phyloP scores from a whole-genome alignment of 2,113 vertebrate species.

The Anoplopoma fimbria region DNA sequence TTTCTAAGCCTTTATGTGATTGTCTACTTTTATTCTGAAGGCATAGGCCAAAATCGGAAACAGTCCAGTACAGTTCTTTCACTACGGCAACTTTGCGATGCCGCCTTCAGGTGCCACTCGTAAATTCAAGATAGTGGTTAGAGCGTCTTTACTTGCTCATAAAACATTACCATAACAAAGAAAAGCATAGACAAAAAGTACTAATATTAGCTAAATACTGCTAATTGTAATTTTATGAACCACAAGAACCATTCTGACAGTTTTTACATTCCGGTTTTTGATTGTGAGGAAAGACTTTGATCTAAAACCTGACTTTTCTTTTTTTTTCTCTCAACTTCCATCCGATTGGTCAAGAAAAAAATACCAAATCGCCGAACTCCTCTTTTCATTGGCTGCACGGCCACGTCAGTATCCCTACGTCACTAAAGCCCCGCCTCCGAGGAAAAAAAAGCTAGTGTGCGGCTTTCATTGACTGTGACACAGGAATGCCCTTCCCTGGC shows the following conservation, averaged over 20 bases:
- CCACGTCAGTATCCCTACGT: slow-evolving; percentile 24
- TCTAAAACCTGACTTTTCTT: slow-evolving; percentile 19
- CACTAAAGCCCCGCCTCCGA: slow-evolving; percentile 24
- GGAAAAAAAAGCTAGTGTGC: slow-evolving; percentile 55
- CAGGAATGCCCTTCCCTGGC: slow-evolving; percentile 79
- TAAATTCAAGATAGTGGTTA: neutral
- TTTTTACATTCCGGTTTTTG: neutral
- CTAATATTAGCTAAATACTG: neutral
- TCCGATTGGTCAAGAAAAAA: slow-evolving; percentile 55
- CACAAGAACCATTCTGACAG: slow-evolving; percentile 1
- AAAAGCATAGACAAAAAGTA: neutral
- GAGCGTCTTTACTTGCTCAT: neutral
- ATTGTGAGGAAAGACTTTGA: neutral
- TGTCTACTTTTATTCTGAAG: slow-evolving; percentile 45
- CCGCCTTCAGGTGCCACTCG: slow-evolving; percentile 12
- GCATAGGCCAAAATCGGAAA: neutral
- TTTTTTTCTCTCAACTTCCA: neutral
- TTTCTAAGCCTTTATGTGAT: no score
- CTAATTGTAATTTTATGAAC: neutral
- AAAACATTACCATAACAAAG: neutral
- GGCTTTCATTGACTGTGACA: slow-evolving; percentile 53
- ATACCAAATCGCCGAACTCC: no score
- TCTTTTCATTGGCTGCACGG: slow-evolving; percentile 52
- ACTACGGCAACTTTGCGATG: neutral
- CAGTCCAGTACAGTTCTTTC: neutral